These are phyloP conservation scores for Propithecus coquereli DNA, from an alignment of 2,113 vertebrate genomes.

Conservation along the genomic window DNA sequence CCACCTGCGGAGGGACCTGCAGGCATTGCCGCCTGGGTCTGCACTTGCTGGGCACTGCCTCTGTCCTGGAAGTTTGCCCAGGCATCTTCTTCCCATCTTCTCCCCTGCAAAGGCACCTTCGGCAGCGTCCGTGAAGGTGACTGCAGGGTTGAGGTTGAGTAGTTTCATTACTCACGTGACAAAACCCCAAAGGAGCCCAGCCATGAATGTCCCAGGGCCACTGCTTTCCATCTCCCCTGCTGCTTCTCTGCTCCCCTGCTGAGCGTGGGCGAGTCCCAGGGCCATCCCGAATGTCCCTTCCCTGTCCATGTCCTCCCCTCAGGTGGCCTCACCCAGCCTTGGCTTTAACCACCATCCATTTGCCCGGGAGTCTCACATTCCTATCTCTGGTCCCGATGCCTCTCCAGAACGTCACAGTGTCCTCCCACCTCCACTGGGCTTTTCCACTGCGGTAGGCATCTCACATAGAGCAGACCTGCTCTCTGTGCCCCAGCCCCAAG, in stretches of 20 bases:
- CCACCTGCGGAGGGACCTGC: background rate
- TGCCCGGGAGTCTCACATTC: background rate
- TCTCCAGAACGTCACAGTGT: background rate
- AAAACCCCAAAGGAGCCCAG: no score
- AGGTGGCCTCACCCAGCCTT: background rate
- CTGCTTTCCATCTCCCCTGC: background rate
- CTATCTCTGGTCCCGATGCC: background rate
- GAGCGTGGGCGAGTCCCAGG: background rate
- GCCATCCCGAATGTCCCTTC: background rate
- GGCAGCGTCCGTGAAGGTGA: background rate
- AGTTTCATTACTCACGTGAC: background rate
- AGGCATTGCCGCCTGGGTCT: background rate
- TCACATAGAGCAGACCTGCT: background rate
- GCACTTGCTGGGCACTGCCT: no score
- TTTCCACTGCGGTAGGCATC: background rate
- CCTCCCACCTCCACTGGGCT: background rate
- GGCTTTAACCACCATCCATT: no score
- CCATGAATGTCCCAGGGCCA: background rate
- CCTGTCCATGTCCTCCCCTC: background rate
- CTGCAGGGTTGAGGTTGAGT: background rate
- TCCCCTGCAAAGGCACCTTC: background rate
- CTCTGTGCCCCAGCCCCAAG: no score
- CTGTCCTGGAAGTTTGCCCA: background rate
- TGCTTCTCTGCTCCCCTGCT: background rate
- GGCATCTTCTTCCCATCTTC: background rate